These are phyloP conservation scores for Sinohyriopsis cumingii DNA, from an alignment of 2,888 invertebrate genomes.

Conservation along the genomic window DNA sequence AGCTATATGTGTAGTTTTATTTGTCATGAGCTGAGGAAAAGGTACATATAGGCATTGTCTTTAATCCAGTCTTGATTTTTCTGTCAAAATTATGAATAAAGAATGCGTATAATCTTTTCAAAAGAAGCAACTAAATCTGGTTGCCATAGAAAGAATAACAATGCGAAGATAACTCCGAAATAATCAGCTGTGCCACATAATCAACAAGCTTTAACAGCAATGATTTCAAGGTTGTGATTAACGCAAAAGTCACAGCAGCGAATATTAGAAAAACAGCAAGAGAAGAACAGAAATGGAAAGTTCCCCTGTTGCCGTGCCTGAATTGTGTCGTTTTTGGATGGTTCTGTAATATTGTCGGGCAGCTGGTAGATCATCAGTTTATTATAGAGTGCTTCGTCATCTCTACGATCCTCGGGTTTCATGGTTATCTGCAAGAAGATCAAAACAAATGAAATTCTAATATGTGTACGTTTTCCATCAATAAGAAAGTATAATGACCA, in stretches of 20 bases:
- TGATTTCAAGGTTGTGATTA: neutral
- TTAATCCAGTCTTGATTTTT: too few species aligned
- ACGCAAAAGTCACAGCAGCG: neutral
- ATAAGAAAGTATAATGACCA: neutral
- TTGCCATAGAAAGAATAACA: too few species aligned
- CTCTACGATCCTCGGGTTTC: constrained; percentile 84
- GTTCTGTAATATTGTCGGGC: constrained; percentile 78
- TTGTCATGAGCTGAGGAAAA: too few species aligned
- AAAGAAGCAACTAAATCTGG: too few species aligned
- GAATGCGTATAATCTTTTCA: too few species aligned
- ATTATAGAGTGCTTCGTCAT: constrained; percentile 91
- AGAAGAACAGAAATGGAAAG: neutral
- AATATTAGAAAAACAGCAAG: neutral
- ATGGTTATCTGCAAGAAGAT: constrained; percentile 78
- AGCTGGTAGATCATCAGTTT: constrained; percentile 85
- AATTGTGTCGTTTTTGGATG: constrained; percentile 9
- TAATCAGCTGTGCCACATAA: too few species aligned
- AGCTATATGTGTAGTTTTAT: too few species aligned
- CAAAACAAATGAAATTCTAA: neutral
- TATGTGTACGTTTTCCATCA: neutral
- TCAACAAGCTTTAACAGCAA: too few species aligned
- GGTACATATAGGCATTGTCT: too few species aligned
- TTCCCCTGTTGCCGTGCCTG: constrained; percentile 7
- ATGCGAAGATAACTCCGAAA: too few species aligned
- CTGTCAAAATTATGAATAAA: too few species aligned